Evolutionary conservation across 2,113 vertebrate genomes (phyloP).

Genomic region (Lagopus leucura): DNA sequence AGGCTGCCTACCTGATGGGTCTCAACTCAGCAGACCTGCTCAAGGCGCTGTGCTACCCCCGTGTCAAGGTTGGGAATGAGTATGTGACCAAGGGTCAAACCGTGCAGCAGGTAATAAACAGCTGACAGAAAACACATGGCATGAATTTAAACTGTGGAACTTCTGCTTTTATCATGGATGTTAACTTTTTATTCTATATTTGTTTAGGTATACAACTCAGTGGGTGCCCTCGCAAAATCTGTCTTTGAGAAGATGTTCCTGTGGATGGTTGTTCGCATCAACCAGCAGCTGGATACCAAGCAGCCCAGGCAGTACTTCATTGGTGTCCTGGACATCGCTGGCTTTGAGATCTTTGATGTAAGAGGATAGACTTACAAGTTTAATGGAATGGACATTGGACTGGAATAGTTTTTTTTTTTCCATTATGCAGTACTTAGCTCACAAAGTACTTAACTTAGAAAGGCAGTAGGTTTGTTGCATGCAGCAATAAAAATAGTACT

Average conservation of each 20-base stretch:
- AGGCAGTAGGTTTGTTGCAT: not conserved
- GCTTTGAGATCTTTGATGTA: slow-evolving; percentile 84
- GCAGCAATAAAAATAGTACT: not conserved
- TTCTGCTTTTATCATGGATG: not conserved
- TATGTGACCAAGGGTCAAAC: not conserved
- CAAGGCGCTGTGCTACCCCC: too few species aligned
- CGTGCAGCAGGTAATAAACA: slow-evolving; percentile 21
- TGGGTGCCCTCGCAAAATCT: slow-evolving; percentile 86
- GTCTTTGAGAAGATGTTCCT: slow-evolving; percentile 88
- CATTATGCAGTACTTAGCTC: not conserved
- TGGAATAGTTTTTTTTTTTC: not conserved
- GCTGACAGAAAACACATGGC: not conserved
- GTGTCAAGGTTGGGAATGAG: too few species aligned
- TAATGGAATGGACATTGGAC: not conserved
- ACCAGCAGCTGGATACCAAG: slow-evolving; percentile 84
- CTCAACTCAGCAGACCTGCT: too few species aligned
- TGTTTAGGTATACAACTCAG: slow-evolving; percentile 79
- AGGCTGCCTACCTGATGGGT: slow-evolving; percentile 43
- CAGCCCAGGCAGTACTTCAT: slow-evolving; percentile 84
- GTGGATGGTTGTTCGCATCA: slow-evolving; percentile 87
- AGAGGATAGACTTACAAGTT: not conserved
- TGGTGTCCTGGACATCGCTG: slow-evolving; percentile 83
- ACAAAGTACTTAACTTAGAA: not conserved
- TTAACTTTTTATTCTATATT: not conserved
- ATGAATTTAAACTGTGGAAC: not conserved